These are phyloP conservation scores for Danionella dracula DNA, from an alignment of 2,797 vertebrate species.

Conservation along the genomic window DNA sequence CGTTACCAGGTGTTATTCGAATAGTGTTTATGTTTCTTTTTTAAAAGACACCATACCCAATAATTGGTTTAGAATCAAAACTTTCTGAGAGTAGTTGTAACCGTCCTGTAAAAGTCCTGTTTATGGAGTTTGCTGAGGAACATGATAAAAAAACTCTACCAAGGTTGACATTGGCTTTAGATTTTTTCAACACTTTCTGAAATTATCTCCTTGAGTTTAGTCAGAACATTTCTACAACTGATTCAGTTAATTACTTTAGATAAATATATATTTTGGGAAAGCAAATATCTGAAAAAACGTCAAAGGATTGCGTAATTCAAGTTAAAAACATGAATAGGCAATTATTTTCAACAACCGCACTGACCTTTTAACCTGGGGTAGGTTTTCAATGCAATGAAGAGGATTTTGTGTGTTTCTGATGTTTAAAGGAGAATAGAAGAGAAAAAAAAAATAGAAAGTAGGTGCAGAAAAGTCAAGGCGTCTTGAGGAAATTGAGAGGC, in stretches of 20 bases:
- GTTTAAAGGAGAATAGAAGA: constrained; percentile 46
- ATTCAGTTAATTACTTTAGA: too few relatives aligned
- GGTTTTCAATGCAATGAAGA: constrained; percentile 37
- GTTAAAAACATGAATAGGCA: constrained; percentile 48
- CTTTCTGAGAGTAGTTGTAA: too few relatives aligned
- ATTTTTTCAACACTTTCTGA: too few relatives aligned
- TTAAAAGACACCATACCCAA: too few relatives aligned
- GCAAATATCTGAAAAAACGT: background rate
- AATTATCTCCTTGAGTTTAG: background rate
- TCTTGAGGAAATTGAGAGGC: constrained; percentile 66
- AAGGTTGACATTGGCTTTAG: too few relatives aligned
- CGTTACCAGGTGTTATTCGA: too few relatives aligned
- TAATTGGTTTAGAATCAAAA: too few relatives aligned
- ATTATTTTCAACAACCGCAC: constrained; percentile 45
- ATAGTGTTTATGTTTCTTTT: too few relatives aligned
- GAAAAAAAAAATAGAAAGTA: constrained; percentile 51
- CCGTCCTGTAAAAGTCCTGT: too few relatives aligned
- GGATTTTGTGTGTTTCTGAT: constrained; percentile 47
- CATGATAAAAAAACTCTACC: too few relatives aligned
- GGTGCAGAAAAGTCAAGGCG: constrained; percentile 58
- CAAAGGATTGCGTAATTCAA: constrained; percentile 36
- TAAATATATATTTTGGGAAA: too few relatives aligned
- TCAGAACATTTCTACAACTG: background rate
- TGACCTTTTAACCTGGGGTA: constrained; percentile 50
- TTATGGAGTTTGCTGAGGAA: too few relatives aligned